These are phyloP conservation scores for Hyles vespertilio DNA, from an alignment of 1,140 invertebrate genomes.

Conservation along the genomic window DNA sequence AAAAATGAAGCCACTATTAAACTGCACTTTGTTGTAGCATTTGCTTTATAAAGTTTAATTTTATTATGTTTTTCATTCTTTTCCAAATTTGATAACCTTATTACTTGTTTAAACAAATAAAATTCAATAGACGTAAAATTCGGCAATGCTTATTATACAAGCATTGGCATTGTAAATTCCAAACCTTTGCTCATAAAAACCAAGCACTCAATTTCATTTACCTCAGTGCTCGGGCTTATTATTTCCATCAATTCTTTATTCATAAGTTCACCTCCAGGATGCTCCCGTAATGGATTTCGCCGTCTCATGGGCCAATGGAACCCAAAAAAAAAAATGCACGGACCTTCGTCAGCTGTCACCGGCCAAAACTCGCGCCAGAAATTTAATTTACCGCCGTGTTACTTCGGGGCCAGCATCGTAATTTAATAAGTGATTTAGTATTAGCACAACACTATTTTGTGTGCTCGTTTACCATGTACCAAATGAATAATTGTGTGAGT, in stretches of 20 bases:
- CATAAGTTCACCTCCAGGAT: background rate
- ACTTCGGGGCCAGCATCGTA: conserved; percentile 22
- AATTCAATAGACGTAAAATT: too few relatives aligned
- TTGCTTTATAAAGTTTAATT: too few relatives aligned
- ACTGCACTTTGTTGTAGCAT: too few relatives aligned
- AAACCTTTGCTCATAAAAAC: too few relatives aligned
- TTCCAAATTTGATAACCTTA: too few relatives aligned
- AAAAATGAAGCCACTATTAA: too few relatives aligned
- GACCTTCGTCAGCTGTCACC: conserved; percentile 45
- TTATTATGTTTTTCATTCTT: too few relatives aligned
- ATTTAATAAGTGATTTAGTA: conserved; percentile 30
- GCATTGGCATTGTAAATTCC: too few relatives aligned
- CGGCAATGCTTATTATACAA: too few relatives aligned
- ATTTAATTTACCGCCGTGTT: conserved; percentile 46
- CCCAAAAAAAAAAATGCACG: conserved; percentile 23
- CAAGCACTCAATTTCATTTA: background rate
- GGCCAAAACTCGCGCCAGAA: conserved; percentile 32
- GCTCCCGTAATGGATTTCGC: conserved; percentile 7
- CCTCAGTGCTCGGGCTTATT: too few relatives aligned
- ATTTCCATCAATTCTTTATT: conserved; percentile 7
- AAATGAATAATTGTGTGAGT: too few relatives aligned
- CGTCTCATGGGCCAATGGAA: conserved; percentile 6
- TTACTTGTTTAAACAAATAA: too few relatives aligned
- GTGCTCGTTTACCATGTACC: background rate
- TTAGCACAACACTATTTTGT: conserved; percentile 13